phyloP scores from a whole-genome alignment of 2,888 invertebrate genomes.

The Drosophila neotestacea region DNA sequence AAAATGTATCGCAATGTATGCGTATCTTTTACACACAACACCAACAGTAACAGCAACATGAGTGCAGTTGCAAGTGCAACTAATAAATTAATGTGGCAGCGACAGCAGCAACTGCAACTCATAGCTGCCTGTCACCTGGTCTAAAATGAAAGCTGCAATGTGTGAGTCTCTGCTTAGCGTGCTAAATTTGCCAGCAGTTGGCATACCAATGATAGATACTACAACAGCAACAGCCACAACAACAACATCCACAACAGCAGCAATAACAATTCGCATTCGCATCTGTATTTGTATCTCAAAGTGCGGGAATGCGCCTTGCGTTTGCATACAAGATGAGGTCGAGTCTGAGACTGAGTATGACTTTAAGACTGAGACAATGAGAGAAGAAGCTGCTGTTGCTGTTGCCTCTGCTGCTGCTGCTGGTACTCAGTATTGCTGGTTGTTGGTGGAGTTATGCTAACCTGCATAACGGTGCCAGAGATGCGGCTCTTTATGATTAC shows the following conservation, averaged over 20 bases:
- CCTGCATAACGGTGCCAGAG: constrained; percentile 74
- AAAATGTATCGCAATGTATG: constrained; percentile 48
- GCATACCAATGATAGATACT: constrained; percentile 45
- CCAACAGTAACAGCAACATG: constrained; percentile 44
- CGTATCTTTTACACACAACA: constrained; percentile 71
- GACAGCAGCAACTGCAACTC: constrained; percentile 50
- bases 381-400: constrained; percentile 31
- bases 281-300: constrained; percentile 27
- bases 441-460: constrained; percentile 59
- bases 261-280: constrained; percentile 27
- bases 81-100: constrained; percentile 78
- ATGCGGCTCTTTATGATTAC: constrained; percentile 73
- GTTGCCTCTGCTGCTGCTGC: constrained; percentile 14
- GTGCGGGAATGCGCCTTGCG: constrained; percentile 52
- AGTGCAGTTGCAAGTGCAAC: constrained; percentile 72
- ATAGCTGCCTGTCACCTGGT: constrained; percentile 69
- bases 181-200: constrained; percentile 72
- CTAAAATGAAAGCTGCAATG: constrained; percentile 69
- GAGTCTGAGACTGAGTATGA: not conserved
- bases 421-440: constrained; percentile 20
- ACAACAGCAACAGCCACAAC: constrained; percentile 7
- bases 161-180: constrained; percentile 59
- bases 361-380: constrained; percentile 20
- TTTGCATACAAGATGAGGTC: constrained; percentile 75
- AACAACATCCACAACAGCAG: constrained; percentile 1